Percentiles rank a stretch among this genome's conserved stretches.
Evolutionary conservation across 1,140 invertebrate species (phyloP).

Genomic region (Pseudomyrmex pallidus): DNA sequence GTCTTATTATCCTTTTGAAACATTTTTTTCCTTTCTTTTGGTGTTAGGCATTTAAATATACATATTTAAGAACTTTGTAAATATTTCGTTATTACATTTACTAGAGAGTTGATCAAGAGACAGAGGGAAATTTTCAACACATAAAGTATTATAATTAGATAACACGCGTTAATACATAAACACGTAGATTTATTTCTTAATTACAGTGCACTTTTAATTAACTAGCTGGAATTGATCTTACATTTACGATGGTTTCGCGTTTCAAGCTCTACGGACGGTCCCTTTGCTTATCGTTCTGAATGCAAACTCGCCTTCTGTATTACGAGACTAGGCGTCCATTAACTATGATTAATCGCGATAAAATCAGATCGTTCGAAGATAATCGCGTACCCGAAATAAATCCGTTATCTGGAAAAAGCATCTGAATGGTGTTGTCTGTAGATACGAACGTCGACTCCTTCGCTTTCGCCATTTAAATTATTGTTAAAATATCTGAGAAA

Average conservation of each 20-base stretch:
- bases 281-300: background rate
- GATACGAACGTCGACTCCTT: too few relatives aligned
- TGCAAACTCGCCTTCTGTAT: slow-evolving; percentile 9
- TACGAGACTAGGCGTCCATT: slow-evolving; percentile 27
- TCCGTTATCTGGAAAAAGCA: background rate
- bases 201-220: background rate
- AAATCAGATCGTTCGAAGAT: background rate
- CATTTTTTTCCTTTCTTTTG: too few relatives aligned
- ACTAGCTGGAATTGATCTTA: background rate
- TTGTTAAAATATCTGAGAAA: too few relatives aligned
- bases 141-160: too few relatives aligned
- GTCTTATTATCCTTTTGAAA: background rate
- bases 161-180: too few relatives aligned
- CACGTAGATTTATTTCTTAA: background rate
- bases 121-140: background rate
- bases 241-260: slow-evolving; percentile 3
- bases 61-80: too few relatives aligned
- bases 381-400: background rate
- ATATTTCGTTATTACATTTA: background rate
- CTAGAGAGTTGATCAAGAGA: background rate
- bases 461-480: too few relatives aligned
- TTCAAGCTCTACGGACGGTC: background rate
- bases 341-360: slow-evolving; percentile 61
- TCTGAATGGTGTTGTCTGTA: background rate
- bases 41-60: too few relatives aligned